Evolutionary conservation across 2,888 invertebrate species (phyloP).

Genomic region (Brenthis hecate): DNA sequence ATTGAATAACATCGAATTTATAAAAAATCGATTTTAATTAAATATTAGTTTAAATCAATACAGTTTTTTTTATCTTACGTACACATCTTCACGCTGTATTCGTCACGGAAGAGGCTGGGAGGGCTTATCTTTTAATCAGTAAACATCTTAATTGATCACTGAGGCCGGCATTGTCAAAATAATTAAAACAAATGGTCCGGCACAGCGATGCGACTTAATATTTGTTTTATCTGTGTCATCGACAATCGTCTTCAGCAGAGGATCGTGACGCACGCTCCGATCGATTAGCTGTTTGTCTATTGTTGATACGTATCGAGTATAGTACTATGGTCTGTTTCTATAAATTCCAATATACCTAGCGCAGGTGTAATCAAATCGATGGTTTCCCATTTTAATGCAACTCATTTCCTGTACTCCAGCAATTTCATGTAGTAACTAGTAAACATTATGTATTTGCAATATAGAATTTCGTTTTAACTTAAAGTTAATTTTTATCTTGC

Average conservation of each 20-base stretch:
- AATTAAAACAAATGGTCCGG: constrained; percentile 36
- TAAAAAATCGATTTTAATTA: constrained; percentile 10
- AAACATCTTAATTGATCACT: constrained; percentile 26
- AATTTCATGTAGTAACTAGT: too few species aligned
- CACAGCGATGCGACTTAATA: constrained; percentile 28
- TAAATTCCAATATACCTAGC: constrained; percentile 22
- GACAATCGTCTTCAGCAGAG: constrained; percentile 29
- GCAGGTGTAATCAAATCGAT: constrained; percentile 1
- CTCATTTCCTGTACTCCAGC: too few species aligned
- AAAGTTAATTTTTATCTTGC: too few species aligned
- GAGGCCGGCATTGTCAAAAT: constrained; percentile 33
- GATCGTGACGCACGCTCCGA: constrained; percentile 37
- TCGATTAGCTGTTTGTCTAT: constrained; percentile 30
- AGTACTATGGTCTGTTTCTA: constrained; percentile 26
- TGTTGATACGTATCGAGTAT: constrained; percentile 32
- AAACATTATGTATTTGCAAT: too few species aligned
- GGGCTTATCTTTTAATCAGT: constrained; percentile 13
- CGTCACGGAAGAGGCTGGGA: constrained; percentile 1
- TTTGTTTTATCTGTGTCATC: constrained; percentile 37
- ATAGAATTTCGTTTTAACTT: too few species aligned
- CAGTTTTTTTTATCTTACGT: constrained; percentile 7
- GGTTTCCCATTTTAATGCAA: background rate
- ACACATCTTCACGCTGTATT: constrained; percentile 14
- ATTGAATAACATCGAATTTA: background rate
- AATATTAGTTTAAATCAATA: constrained; percentile 10